Conservation (phyloP, 2,113 vertebrate species). For the Chauna torquata region DNA sequence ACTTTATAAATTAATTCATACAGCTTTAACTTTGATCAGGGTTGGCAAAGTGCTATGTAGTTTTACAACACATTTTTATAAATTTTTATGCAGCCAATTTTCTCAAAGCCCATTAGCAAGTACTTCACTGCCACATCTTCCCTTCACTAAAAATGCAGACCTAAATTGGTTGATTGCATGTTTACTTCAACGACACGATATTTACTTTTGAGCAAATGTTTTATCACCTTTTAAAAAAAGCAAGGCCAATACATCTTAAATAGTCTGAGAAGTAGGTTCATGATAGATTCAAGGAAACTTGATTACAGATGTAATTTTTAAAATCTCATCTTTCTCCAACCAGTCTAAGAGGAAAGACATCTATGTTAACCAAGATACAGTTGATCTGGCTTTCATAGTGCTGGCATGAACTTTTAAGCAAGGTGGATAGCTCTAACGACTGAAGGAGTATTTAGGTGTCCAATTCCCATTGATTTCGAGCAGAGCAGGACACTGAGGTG, state of each 20-base stretch:
- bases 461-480: neutral
- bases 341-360: neutral
- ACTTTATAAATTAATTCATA: slow-evolving; percentile 12
- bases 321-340: rapidly evolving
- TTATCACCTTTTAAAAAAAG: neutral
- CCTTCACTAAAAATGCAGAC: neutral
- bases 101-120: neutral
- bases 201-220: neutral
- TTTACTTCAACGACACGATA: neutral
- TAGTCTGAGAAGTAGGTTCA: neutral
- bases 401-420: neutral
- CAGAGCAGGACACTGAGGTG: neutral
- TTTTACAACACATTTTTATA: neutral
- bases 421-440: neutral
- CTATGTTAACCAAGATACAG: neutral
- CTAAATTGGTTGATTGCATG: neutral
- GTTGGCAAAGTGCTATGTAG: neutral
- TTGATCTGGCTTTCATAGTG: neutral
- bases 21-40: neutral
- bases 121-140: neutral
- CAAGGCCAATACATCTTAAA: rapidly evolving
- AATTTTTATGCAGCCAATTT: neutral
- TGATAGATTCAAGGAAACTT: neutral
- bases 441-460: neutral
- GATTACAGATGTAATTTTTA: rapidly evolving